These are phyloP conservation scores for Schizopygopsis pylzovi DNA, from an alignment of 2,797 vertebrate genomes.

Conservation along the genomic window DNA sequence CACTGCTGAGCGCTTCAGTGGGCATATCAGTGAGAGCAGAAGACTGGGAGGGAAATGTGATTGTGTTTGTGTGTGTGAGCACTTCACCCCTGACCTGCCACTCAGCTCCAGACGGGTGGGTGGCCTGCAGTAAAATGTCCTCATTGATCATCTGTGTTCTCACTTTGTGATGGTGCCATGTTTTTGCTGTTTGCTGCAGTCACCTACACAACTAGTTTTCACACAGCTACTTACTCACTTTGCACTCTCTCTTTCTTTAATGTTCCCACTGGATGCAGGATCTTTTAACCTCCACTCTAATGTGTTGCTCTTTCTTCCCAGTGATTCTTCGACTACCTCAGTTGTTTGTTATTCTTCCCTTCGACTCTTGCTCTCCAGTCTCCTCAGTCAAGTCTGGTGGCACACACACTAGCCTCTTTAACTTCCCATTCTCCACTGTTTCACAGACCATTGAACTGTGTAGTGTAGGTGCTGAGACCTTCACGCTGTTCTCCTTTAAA, in stretches of 20 bases:
- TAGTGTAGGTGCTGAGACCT: constrained; percentile 57
- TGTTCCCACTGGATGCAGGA: constrained; percentile 8
- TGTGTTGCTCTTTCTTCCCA: constrained; percentile 47
- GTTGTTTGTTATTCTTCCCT: constrained; percentile 67
- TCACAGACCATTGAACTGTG: constrained; percentile 72
- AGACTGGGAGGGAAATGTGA: constrained; percentile 40
- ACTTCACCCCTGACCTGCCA: constrained; percentile 38
- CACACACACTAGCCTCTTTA: constrained; percentile 23
- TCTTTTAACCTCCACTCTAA: constrained; percentile 27
- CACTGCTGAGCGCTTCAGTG: constrained; percentile 31
- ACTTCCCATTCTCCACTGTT: constrained; percentile 59
- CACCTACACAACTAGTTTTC: constrained; percentile 68
- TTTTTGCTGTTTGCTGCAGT: constrained; percentile 66
- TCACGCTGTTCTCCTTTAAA: constrained; percentile 32
- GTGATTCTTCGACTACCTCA: constrained; percentile 74
- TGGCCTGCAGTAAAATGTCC: constrained; percentile 57
- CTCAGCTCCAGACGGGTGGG: constrained; percentile 40
- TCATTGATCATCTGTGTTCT: constrained; percentile 76
- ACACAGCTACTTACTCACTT: constrained; percentile 56
- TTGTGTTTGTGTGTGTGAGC: constrained; percentile 46
- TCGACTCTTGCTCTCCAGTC: background rate
- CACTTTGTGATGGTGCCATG: constrained; percentile 56
- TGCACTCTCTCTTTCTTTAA: constrained; percentile 38
- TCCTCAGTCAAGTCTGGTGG: constrained; percentile 53
- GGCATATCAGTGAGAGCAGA: constrained; percentile 47